These are phyloP conservation scores for Leptocoma aspasia DNA, from an alignment of 2,113 vertebrate genomes.

Conservation along the genomic window DNA sequence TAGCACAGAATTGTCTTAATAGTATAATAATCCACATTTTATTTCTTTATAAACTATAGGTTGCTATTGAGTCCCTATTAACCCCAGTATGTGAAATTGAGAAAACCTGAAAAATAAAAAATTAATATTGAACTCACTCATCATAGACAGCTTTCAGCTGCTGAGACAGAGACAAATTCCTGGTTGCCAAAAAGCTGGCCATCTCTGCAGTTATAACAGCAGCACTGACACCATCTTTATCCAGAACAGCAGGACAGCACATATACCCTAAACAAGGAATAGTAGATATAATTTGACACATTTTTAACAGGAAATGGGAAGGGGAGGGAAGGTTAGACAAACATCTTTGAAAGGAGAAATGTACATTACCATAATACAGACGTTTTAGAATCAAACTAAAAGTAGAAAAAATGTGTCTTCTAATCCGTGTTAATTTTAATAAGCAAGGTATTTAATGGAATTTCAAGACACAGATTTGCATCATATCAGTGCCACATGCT, in stretches of 20 bases:
- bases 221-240: constrained; percentile 96
- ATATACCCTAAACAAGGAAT: constrained; percentile 85
- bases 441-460: background rate
- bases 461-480: background rate
- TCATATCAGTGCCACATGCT: background rate
- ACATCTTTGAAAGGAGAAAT: background rate
- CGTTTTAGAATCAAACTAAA: background rate
- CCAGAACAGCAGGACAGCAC: constrained; percentile 92
- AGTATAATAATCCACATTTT: background rate
- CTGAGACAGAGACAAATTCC: constrained; percentile 83
- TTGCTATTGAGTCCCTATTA: background rate
- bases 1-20: background rate
- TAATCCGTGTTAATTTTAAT: background rate
- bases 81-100: background rate
- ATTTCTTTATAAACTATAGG: background rate
- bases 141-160: constrained; percentile 87
- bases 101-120: background rate
- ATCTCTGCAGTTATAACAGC: constrained; percentile 92
- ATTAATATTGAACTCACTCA: constrained; percentile 78
- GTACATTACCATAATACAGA: background rate
- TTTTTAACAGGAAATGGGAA: background rate
- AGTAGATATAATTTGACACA: background rate
- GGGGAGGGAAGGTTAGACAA: background rate
- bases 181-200: constrained; percentile 83
- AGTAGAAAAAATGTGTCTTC: background rate